Base-by-base conservation (phyloP, 2,797 vertebrate genomes). In the Esox masquinongy region DNA sequence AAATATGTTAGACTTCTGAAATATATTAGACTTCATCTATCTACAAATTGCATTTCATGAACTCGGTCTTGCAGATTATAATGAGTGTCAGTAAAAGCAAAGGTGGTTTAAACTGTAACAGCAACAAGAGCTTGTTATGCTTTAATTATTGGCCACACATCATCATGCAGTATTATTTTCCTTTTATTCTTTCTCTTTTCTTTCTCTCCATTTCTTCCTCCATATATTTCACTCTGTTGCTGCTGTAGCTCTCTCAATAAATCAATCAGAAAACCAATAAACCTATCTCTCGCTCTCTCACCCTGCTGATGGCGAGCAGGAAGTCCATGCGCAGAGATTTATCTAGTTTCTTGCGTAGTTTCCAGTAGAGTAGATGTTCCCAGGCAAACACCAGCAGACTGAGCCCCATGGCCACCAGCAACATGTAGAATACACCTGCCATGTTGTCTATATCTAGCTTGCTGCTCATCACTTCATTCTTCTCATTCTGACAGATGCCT, bases 371-470 rank as follows among this genome's bases (percentile, higher is more conserved):
- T 7, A 99, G 92, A 81, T 99, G 98, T 77, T 99, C 98, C 97
- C 97, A 99, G 84, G 97, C 95, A 0, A 99, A 99, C 77, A 99
- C 97, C 85, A 99, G 94, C 86, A 99, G 89, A 80, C 97, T 98
- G 85, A 99, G 95, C 74, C 97, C 98, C 97, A 99, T 99, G 85
- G 98, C 98, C 88, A 99, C 98, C 3, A 99, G 92, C 82, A 99
- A 94, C 98, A 99, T 99, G 90, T 99, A 99, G 94, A 99, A 99
- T 79, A 99, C 98, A 0, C 98, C 98, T 0, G 98, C 98, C 98
- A 99, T 99, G 94, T 99, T 99, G 92, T 99, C 98, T 0, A 99
- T 98, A 91, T 99, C 98, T 90, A 99, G 90, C 88, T 99, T 99
- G 90, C 96, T 97, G 94, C 97, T 99, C 96, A 99, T 98, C 86